phyloP scores from a whole-genome alignment of 1,140 invertebrate species.

The Cyclargus thomasi region DNA sequence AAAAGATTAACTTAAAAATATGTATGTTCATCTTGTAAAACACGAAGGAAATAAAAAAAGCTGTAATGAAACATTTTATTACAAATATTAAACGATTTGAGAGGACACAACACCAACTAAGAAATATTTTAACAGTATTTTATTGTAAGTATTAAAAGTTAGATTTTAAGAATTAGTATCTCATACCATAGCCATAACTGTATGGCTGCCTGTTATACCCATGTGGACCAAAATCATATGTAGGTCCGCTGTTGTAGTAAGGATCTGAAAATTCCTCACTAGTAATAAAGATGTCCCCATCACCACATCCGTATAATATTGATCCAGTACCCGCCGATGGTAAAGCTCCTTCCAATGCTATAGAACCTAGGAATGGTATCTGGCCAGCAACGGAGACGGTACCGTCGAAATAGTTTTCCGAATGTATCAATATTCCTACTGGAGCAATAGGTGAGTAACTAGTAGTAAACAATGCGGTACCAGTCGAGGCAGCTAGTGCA shows the following conservation, averaged over 20 bases:
- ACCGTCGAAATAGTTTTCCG: conserved; percentile 37
- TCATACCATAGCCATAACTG: neutral
- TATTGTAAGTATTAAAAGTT: no score
- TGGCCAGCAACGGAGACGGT: conserved; percentile 33
- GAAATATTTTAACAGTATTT: no score
- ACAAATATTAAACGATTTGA: no score
- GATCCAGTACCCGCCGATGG: conserved; percentile 31
- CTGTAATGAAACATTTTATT: no score
- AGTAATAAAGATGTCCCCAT: conserved; percentile 34
- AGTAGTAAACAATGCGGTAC: conserved; percentile 25
- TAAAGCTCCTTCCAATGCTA: conserved; percentile 40
- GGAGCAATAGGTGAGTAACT: conserved; percentile 30
- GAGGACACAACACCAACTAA: no score
- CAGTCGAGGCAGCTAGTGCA: conserved; percentile 5
- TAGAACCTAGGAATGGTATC: conserved; percentile 42
- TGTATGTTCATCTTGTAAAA: no score
- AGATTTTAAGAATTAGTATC: neutral
- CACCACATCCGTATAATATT: conserved; percentile 37
- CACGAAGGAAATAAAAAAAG: no score
- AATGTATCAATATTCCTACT: conserved; percentile 30
- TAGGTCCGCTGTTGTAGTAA: neutral
- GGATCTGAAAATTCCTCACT: conserved; percentile 21
- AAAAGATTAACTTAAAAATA: no score
- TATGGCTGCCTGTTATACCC: neutral
- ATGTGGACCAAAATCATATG: neutral